phyloP scores from a whole-genome alignment of 2,797 vertebrate species.

The Onychomys torridus region DNA sequence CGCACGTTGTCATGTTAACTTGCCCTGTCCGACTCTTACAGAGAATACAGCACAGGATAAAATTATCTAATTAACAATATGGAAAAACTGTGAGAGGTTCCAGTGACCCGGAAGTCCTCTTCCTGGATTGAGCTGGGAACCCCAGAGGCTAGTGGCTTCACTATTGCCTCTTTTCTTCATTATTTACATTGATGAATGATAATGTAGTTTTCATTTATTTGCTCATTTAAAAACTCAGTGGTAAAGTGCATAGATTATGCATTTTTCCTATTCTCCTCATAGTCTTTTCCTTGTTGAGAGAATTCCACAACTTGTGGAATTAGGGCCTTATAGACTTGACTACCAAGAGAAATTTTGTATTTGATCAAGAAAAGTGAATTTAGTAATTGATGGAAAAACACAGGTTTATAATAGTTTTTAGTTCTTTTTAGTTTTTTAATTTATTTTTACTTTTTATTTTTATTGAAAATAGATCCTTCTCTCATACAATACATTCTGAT shows the following conservation, averaged over 20 bases:
- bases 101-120: background rate
- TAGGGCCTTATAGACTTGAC: conserved; percentile 45
- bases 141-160: background rate
- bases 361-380: conserved; percentile 59
- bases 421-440: background rate
- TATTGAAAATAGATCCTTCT: background rate
- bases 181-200: conserved; percentile 9
- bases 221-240: conserved; percentile 16
- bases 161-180: background rate
- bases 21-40: conserved; percentile 23
- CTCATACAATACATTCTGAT: background rate
- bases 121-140: background rate
- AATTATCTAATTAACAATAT: conserved; percentile 55
- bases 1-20: conserved; percentile 62
- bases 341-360: conserved; percentile 43
- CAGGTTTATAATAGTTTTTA: conserved; percentile 71
- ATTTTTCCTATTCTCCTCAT: conserved; percentile 13
- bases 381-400: conserved; percentile 71
- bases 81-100: conserved; percentile 43
- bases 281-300: conserved; percentile 18
- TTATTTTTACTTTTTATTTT: background rate
- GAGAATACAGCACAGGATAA: conserved; percentile 25
- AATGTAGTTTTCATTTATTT: conserved; percentile 32
- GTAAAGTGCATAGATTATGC: background rate
- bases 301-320: background rate